Evolutionary conservation across 2,888 invertebrate species (phyloP), one percentile per base, ranked within the genome.

Genomic region (Drepana falcataria): DNA sequence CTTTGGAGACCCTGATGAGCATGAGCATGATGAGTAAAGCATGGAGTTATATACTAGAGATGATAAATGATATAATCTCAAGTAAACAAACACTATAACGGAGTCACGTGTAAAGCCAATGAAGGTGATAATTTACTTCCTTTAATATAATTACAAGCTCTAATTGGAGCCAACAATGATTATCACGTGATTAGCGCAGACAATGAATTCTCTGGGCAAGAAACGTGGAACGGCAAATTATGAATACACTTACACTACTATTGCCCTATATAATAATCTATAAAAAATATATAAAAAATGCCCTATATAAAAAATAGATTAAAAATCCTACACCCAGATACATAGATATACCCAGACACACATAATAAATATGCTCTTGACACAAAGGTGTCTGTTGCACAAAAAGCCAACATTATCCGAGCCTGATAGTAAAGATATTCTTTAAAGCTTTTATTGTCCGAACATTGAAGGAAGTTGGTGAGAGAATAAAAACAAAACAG

Each of bases 141-240:
- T 65, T 57, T 57, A 58, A 53, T 57, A 61, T 66, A 65, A 37
- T 48, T 35, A 56, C 33, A 44, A 58, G 63, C 56, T 57, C 56
- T 49, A 40, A 51, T 58, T 57, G 48, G 40, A 55, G 59, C 51
- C 55, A 57, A 57, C 57, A 55, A 60, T 60, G 61, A 64, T 59
- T 51, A 59, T 58, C 58, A 53, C 56, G 55, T 64, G 64, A 61
- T 70, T 63, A 68, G 63, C 60, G 54, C 51, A 53, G 63, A 62
- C 63, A 56, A 54, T 58, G 64, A 66, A 65, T 65, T 57, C 49
- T 51, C 58, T 56, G 55, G 59, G 61, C 58, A 70, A 70, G 61
- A 73, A 76, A 70, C 56, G 65, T 63, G 68, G 65, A 68, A 69
- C 64, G 48, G 59, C 49, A 37, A 52, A 56, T 51, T 37, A 52